Percentiles rank a stretch among this genome's conserved stretches.
Evolutionary conservation across 1,140 invertebrate species (phyloP).

Genomic region (Laupala kohalensis): DNA sequence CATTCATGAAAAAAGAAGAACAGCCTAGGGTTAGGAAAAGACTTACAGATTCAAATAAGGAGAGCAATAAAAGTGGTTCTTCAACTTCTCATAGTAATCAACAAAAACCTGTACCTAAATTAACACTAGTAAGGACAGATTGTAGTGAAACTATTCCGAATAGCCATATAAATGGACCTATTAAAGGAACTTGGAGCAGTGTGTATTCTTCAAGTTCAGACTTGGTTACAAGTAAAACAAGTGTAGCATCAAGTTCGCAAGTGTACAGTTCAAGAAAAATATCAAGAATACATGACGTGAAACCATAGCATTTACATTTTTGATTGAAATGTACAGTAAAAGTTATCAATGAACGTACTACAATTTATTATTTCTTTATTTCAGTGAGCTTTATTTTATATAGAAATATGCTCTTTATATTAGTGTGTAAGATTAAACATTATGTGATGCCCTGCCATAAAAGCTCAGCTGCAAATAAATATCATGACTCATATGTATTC

Average conservation of each 20-base stretch:
- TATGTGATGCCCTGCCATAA: neutral
- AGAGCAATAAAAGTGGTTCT: neutral
- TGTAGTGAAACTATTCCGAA: neutral
- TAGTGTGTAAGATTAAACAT: neutral
- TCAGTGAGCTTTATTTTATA: neutral
- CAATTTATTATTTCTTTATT: neutral
- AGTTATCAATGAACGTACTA: neutral
- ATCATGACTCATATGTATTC: neutral
- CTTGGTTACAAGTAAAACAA: neutral
- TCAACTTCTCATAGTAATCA: neutral
- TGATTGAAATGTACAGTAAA: neutral
- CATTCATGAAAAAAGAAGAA: neutral
- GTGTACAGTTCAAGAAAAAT: neutral
- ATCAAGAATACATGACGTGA: neutral
- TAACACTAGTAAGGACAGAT: constrained; percentile 2
- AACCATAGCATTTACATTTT: neutral
- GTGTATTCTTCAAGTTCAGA: neutral
- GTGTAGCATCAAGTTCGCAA: neutral
- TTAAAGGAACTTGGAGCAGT: neutral
- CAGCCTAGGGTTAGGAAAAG: neutral
- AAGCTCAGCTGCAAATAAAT: neutral
- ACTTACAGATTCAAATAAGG: neutral
- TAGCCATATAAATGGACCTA: neutral
- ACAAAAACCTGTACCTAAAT: neutral
- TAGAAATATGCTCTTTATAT: neutral